Percentiles rank a stretch among this genome's conserved stretches.
These are phyloP conservation scores for Nomada ruficornis DNA, from an alignment of 2,888 invertebrate species.

Conservation along the genomic window DNA sequence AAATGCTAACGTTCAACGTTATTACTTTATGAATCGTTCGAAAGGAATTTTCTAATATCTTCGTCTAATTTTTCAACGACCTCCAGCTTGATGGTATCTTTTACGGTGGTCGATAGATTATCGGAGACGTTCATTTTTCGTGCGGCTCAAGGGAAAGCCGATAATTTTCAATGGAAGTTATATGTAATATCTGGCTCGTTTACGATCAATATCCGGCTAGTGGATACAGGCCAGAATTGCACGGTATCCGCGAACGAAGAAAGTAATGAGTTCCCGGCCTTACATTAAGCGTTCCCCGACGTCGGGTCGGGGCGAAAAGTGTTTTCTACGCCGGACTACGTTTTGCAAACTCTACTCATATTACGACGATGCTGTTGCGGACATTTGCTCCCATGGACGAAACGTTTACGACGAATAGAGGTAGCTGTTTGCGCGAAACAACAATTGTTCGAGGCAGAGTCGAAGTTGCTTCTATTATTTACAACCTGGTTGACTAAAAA, in stretches of 20 bases:
- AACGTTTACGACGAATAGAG: background rate
- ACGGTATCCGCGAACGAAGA: conserved; percentile 55
- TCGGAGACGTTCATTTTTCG: conserved; percentile 14
- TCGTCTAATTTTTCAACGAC: background rate
- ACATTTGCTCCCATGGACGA: conserved; percentile 9
- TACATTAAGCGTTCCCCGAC: conserved; percentile 49
- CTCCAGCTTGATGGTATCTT: background rate
- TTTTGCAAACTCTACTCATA: conserved; percentile 37
- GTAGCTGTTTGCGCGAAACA: background rate
- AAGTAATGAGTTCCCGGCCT: conserved; percentile 50
- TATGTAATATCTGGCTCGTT: conserved; percentile 47
- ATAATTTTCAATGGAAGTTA: conserved; percentile 46
- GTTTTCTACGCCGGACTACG: conserved; percentile 36
- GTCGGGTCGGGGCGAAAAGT: conserved; percentile 43
- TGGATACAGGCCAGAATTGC: conserved; percentile 50
- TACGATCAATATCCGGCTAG: conserved; percentile 62
- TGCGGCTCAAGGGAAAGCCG: conserved; percentile 24
- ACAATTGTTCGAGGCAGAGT: background rate
- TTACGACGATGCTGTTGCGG: conserved; percentile 38
- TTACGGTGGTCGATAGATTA: background rate
- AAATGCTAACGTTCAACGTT: no score
- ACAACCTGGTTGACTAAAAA: no score
- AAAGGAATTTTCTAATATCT: background rate
- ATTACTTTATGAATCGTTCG: no score
- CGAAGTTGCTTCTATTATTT: no score